phyloP scores from a whole-genome alignment of 1,140 invertebrate species.

The Aleiodes sp. region DNA sequence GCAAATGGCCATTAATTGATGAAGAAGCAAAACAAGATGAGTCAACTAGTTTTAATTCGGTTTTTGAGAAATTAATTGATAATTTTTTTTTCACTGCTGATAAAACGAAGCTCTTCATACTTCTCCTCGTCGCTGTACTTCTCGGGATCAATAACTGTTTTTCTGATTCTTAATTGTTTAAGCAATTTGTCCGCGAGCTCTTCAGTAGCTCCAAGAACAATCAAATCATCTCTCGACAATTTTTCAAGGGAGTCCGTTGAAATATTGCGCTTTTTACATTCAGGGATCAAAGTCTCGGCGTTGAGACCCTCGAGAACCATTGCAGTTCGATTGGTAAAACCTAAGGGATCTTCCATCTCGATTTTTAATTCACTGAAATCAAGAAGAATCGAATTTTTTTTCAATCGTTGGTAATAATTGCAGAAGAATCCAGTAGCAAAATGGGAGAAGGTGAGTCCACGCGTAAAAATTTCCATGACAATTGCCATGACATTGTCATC shows the following conservation, averaged over 20 bases:
- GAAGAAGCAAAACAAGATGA: too few species aligned
- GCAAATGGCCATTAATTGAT: too few species aligned
- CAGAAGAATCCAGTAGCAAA: too few species aligned
- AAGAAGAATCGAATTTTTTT: too few species aligned
- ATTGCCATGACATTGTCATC: too few species aligned
- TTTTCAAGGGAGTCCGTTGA: constrained; percentile 40
- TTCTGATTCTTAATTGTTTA: constrained; percentile 28
- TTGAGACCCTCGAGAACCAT: constrained; percentile 34
- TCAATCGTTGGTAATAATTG: too few species aligned
- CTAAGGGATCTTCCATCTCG: constrained; percentile 41
- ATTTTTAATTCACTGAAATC: not conserved
- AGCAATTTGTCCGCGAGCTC: constrained; percentile 29
- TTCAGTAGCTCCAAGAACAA: constrained; percentile 40
- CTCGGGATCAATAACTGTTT: constrained; percentile 14
- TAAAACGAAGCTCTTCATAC: too few species aligned
- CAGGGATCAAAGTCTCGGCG: constrained; percentile 25
- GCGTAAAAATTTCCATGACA: too few species aligned
- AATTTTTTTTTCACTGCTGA: not conserved
- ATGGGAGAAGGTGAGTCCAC: too few species aligned
- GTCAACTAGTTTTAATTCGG: too few species aligned
- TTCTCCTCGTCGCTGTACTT: constrained; percentile 35
- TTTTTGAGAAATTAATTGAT: not conserved
- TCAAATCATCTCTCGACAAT: constrained; percentile 45
- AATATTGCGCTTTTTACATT: constrained; percentile 43
- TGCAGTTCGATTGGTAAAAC: constrained; percentile 47